Percentiles rank a stretch among this genome's conserved stretches.
Conservation (phyloP, 2,888 invertebrate genomes). For the Zonitis immaculata region DNA sequence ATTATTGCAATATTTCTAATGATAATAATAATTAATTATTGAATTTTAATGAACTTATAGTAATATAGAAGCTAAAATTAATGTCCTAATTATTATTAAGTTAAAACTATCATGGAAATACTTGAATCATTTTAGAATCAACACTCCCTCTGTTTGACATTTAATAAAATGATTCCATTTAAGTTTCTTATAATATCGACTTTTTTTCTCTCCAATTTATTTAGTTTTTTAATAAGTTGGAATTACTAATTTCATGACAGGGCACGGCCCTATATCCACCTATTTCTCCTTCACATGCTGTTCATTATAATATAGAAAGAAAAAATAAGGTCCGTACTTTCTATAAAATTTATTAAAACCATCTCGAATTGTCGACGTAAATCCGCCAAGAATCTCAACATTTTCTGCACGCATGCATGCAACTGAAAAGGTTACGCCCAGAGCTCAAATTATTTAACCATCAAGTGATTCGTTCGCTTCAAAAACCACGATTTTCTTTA, state of each 20-base stretch:
- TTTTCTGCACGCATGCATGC: neutral
- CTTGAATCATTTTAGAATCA: neutral
- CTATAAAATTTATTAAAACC: neutral
- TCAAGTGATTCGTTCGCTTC: no score
- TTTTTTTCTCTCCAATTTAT: no score
- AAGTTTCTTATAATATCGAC: neutral
- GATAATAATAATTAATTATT: neutral
- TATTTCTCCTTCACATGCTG: neutral
- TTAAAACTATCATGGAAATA: neutral
- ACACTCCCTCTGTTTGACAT: neutral
- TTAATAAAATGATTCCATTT: constrained; percentile 1
- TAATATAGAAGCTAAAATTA: neutral
- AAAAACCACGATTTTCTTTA: no score
- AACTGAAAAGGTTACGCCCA: neutral
- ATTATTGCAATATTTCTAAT: constrained; percentile 4
- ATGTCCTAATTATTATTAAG: neutral
- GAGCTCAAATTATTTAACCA: neutral
- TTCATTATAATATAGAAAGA: no score
- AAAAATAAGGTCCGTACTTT: neutral
- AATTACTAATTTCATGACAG: neutral
- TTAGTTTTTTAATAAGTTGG: neutral
- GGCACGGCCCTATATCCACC: neutral
- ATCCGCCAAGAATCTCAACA: neutral
- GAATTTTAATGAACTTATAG: neutral
- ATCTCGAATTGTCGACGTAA: neutral